Evolutionary conservation across 2,113 vertebrate genomes (phyloP), one percentile per base, ranked within the genome.

Genomic region (Phalacrocorax pelagicus): DNA sequence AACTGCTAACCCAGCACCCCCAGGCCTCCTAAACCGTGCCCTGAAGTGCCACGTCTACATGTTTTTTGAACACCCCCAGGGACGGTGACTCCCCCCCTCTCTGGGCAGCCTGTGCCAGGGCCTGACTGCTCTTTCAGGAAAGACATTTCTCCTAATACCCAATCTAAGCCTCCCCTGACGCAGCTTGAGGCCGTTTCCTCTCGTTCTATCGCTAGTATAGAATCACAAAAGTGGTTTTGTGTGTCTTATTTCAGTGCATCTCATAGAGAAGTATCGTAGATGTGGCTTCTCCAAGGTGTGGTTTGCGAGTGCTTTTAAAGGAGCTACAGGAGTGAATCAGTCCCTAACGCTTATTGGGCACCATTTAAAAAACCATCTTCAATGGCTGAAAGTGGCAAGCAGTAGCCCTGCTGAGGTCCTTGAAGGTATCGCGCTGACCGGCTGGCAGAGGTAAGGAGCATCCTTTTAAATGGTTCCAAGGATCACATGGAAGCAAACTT

Each of bases 271-370:
- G 92, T 99, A 99, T 93, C 95, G 4, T 15, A 94, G 96, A n/a
- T 98, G 98, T 0, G 99, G 99, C 58, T 98, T 99, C 92, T 86
- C 96, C 36, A 98, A 98, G 66, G 96, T 99, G 69, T 99, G 99
- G 99, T 98, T 98, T 2, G 99, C 99, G 46, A 99, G 99, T 78
- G 99, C 99, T 88, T 99, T 99, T 87, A 99, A 99, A 98, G 99
- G 99, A 79, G 99, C 99, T 81, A 99, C 99, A 1, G 98, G 98
- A 27, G 98, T 97, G 2, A 98, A 97, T 92, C 99, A 99, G 65
- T 98, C 98, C 29, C 98, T 99, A 6, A 97, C 99, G 4, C 94
- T 94, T 26, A 97, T 98, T 1, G 98, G 98, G 92, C 98, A 99
- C 84, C 99, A 99, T 49, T 97, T 99, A 38, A 98, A 98, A 59